Evolutionary conservation across 2,797 vertebrate species (phyloP), one percentile per base, ranked within the genome.

Genomic region (Cyclura pinguis): DNA sequence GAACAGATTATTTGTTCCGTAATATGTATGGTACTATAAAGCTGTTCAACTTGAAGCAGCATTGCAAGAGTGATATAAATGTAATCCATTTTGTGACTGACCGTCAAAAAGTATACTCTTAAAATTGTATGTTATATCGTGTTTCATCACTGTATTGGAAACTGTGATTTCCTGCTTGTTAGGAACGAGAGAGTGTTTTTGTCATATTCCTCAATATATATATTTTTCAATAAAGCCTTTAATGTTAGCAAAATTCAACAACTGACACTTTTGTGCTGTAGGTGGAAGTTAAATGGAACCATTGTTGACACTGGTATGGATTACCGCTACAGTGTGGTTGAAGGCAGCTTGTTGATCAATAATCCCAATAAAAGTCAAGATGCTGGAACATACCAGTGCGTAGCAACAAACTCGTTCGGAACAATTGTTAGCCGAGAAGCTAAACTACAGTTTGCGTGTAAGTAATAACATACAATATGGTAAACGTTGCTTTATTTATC

Each of bases 271-370:
- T 91, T 95, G 85, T 94, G 95, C 96, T 95, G 1, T 94, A 99
- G 99, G 97, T 99, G 99, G 99, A 99, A 98, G 97, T 96, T 99
- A 94, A 99, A 99, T 67, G 98, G 98, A 64, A 98, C 98, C 16
- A 97, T 97, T 88, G 97, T 99, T 89, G 98, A 97, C 94, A 95
- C 97, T 29, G 97, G 97, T 95, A 97, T 98, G 95, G 98, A 98
- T 97, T 98, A 98, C 87, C 98, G 98, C 97, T 98, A 98, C 98
- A 98, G 98, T 88, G 93, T 98, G 90, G 98, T 98, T 93, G 98
- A 98, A 96, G 98, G 98, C 92, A 99, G 97, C 97, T 97, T 99
- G 94, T 92, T 99, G 97, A 99, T 99, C 98, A 98, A 95, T 96
- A 98, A 97, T 91, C 98, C 99, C 94, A 98, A 98, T 96, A 98